Base-by-base conservation (phyloP, 2,113 vertebrate genomes). In the Castor canadensis region DNA sequence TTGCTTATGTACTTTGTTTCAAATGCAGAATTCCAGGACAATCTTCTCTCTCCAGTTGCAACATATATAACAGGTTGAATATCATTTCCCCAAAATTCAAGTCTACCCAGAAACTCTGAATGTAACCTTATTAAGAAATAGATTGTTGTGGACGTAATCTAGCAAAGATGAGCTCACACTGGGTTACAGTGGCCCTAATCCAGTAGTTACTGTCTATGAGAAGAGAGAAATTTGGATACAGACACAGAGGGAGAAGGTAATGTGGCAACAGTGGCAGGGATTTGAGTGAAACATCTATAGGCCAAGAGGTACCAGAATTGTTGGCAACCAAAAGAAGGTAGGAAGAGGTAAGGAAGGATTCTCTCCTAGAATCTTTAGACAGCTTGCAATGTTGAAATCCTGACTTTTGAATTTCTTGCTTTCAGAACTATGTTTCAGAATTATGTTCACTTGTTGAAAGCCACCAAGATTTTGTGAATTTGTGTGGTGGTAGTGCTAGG, bases 11-110 rank as follows among this genome's bases (percentile, higher is more conserved):
- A 47, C 45, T 26, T 0, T 92, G 28, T 9, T 58, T 47, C 45
- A 91, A 60, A 67, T 60, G n/a, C 9, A 69, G 43, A 95, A 92
- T 89, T 43, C 84, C 73, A 89, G 67, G 47, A 93, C 16, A 75
- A 8, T 73, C 3, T 54, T 58, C 17, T 69, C 72, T 80, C 58
- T 92, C 38, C 1, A 92, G 52, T 66, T 88, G 2, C 67, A 73
- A 80, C 22, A n/a, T 62, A 90, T 82, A 12, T 30, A 67, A 10
- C 40, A 62, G 26, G 5, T 82, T 87, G 52, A 91, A 72, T 71
- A 58, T 1, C 19, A 88, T 49, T 88, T 26, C 26, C 40, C 32
- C 12, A 7, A 67, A 82, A 82, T 62, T 81, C 32, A 43, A 45
- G 38, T 86, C 26, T 1, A 54, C 5, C 6, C 56, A 88, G 52